Base-by-base conservation (phyloP, 2,797 vertebrate genomes). In the Ptychadena robeensis region DNA sequence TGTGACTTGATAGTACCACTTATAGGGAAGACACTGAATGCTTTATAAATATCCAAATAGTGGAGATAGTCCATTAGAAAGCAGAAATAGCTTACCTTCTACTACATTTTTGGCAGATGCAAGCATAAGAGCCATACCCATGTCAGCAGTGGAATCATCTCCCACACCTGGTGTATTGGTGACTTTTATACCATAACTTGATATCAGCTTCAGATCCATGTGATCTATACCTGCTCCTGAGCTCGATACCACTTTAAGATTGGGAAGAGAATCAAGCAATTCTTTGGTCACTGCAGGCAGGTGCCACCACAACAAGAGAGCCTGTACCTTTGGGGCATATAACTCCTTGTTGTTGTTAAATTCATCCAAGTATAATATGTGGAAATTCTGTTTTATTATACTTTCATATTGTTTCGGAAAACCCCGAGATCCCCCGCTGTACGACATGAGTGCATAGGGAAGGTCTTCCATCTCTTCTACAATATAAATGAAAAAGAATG, bases 181-280 rank as follows among this genome's bases (percentile, higher is more conserved):
- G 35, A 94, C 88, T 84, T 91, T 94, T 79, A 95, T 92, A 6
- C 93, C 93, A 75, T 90, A 92, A 70, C 91, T 90, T 77, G 87
- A 89, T 40, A 95, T 87, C 40, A 95, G 86, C 0, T 89, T 87
- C 87, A 94, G 86, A 70, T 96, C 91, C 77, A 95, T 61, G 79
- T 95, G 94, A 84, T 95, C 93, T 69, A 94, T 86, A 31, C 94
- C 94, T 8, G 86, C 94, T 2, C 95, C 94, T 67, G 86, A 61
- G n/a, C 59, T 93, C 67, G 91, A 92, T 67, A 96, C 87, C 12
- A 93, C 86, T 87, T 93, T 93, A 73, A 96, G 80, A 66, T 91
- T 91, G 15, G 94, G 92, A 70, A 95, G 86, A 65, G 85, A 87
- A 78, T 89, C 85, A 34, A 96, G 90, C 15, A 96, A 89, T 35